Evolutionary conservation across 2,888 invertebrate genomes (phyloP).

Genomic region (Pachliopta kotzebuea): DNA sequence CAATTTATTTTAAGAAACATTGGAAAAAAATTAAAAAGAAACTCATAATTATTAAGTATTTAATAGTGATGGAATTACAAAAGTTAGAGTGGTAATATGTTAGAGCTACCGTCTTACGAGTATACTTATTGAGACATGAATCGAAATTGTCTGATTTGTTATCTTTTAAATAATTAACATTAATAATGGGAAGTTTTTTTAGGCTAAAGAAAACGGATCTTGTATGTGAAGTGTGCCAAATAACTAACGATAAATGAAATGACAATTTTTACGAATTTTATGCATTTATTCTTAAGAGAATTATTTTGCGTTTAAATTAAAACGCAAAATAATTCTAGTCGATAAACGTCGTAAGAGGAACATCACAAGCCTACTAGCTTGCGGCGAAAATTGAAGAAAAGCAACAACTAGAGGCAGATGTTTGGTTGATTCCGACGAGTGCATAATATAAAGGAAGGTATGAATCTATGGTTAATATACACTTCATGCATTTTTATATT

Average conservation of each 20-base stretch:
- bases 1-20: not conserved
- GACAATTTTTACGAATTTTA: not conserved
- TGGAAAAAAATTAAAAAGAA: not conserved
- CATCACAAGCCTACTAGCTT: constrained; percentile 1
- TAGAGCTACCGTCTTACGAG: no score
- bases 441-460: constrained; percentile 15
- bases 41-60: no score
- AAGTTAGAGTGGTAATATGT: no score
- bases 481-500: constrained; percentile 6
- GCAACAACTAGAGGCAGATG: constrained; percentile 20
- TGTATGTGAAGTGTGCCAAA: not conserved
- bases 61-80: no score
- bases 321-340: not conserved
- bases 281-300: no score
- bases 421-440: constrained; percentile 17
- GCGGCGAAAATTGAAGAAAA: constrained; percentile 11
- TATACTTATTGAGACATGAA: no score
- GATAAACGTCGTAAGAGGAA: not conserved
- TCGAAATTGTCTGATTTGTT: not conserved
- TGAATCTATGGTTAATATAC: constrained; percentile 14
- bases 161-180: not conserved
- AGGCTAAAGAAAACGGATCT: not conserved
- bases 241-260: not conserved
- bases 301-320: no score
- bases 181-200: not conserved